Conservation (phyloP, 2,888 invertebrate genomes). For the Blera fallax region DNA sequence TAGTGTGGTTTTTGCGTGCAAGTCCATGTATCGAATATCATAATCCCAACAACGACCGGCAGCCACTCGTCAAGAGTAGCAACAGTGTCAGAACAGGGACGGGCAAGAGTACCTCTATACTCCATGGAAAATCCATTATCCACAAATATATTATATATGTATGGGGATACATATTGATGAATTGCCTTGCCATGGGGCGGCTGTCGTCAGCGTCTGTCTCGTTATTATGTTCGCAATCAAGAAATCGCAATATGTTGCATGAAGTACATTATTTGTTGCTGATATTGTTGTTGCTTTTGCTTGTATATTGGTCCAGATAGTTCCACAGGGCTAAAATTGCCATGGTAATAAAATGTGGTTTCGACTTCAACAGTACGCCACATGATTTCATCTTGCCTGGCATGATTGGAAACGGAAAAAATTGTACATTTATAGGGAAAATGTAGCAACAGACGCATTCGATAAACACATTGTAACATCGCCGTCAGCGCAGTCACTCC, state of each 20-base stretch:
- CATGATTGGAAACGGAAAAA: conserved; percentile 36
- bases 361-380: conserved; percentile 37
- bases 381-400: conserved; percentile 57
- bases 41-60: conserved; percentile 33
- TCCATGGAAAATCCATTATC: conserved; percentile 65
- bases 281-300: conserved; percentile 14
- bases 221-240: conserved; percentile 70
- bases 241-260: conserved; percentile 70
- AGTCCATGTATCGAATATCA: conserved; percentile 61
- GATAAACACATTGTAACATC: conserved; percentile 62
- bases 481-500: background rate
- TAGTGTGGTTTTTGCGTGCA: conserved; percentile 46
- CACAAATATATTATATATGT: background rate
- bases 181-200: conserved; percentile 66
- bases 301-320: conserved; percentile 18
- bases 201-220: conserved; percentile 63
- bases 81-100: conserved; percentile 46
- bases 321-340: conserved; percentile 48
- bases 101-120: conserved; percentile 17
- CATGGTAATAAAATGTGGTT: conserved; percentile 66
- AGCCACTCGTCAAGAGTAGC: conserved; percentile 37
- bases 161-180: conserved; percentile 66
- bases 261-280: conserved; percentile 61
- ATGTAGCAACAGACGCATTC: conserved; percentile 35
- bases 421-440: conserved; percentile 28